These are phyloP conservation scores for Cacatua alba DNA, from an alignment of 2,113 vertebrate species.

Conservation along the genomic window DNA sequence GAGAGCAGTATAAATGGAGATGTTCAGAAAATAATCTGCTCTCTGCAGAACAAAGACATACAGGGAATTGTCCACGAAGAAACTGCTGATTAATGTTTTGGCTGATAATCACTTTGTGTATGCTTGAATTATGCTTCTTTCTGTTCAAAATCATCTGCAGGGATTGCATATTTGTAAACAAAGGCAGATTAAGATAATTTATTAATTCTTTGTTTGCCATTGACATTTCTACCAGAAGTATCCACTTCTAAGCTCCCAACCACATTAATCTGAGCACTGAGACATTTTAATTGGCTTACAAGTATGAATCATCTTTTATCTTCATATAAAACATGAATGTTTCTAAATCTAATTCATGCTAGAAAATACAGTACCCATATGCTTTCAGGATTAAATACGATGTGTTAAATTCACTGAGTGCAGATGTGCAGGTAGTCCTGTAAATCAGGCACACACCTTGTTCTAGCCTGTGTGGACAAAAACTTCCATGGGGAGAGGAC, in stretches of 20 bases:
- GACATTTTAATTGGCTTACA: slow-evolving; percentile 61
- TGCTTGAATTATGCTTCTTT: slow-evolving; percentile 41
- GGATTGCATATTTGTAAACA: slow-evolving; percentile 59
- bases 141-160: slow-evolving; percentile 49
- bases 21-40: background rate
- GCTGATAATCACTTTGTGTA: slow-evolving; percentile 27
- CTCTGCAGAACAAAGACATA: slow-evolving; percentile 3
- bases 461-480: background rate
- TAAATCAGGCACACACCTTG: background rate
- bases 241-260: slow-evolving; percentile 35
- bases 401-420: background rate
- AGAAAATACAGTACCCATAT: background rate
- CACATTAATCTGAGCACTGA: slow-evolving; percentile 41
- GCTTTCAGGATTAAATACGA: background rate
- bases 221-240: slow-evolving; percentile 32
- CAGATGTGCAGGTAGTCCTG: background rate
- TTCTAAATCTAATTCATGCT: slow-evolving; percentile 39
- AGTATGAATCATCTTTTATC: slow-evolving; percentile 20
- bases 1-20: background rate
- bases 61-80: slow-evolving; percentile 40
- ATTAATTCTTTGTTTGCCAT: slow-evolving; percentile 56
- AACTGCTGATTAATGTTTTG: slow-evolving; percentile 28
- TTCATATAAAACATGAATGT: background rate
- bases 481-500: background rate
- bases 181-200: slow-evolving; percentile 63